Evolutionary conservation across 2,113 vertebrate species (phyloP).

Genomic region (Morphnarchus princeps): DNA sequence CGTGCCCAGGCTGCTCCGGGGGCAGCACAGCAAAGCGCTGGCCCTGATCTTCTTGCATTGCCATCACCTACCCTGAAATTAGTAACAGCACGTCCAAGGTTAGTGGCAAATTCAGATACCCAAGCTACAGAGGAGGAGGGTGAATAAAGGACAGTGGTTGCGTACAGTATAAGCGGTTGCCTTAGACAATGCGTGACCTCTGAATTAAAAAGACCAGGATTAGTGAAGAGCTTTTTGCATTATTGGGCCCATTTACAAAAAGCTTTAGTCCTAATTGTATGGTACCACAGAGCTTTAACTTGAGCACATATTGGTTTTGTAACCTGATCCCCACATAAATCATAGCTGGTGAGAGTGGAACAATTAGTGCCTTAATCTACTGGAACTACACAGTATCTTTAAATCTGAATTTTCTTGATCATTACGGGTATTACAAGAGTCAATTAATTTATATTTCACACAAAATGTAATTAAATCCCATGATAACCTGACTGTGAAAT

Average conservation of each 20-base stretch:
- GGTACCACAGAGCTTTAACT: not conserved
- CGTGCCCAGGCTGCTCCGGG: not conserved
- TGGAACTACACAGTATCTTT: conserved; percentile 44
- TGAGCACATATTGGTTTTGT: conserved; percentile 7
- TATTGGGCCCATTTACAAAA: conserved; percentile 47
- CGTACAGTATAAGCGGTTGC: not conserved
- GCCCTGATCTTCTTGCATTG: conserved; percentile 47
- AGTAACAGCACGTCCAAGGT: conserved; percentile 47
- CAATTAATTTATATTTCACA: conserved; percentile 50
- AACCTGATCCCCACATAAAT: conserved; percentile 26
- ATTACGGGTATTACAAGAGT: conserved; percentile 20
- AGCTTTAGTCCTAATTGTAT: conserved; percentile 40
- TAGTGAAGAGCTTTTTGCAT: conserved; percentile 50
- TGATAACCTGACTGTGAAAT: not conserved
- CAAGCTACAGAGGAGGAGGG: conserved; percentile 7
- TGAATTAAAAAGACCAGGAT: conserved; percentile 59
- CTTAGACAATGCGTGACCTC: conserved; percentile 38
- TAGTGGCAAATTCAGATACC: conserved; percentile 44
- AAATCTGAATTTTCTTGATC: conserved; percentile 40
- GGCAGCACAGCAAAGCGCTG: conserved; percentile 14
- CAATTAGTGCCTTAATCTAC: conserved; percentile 50
- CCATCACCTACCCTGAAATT: conserved; percentile 62
- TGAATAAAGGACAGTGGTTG: conserved; percentile 45
- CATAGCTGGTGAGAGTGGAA: not conserved
- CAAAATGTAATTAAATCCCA: conserved; percentile 54